Evolutionary conservation across 1,140 invertebrate genomes (phyloP).

Genomic region (Conopomorpha cramerella): DNA sequence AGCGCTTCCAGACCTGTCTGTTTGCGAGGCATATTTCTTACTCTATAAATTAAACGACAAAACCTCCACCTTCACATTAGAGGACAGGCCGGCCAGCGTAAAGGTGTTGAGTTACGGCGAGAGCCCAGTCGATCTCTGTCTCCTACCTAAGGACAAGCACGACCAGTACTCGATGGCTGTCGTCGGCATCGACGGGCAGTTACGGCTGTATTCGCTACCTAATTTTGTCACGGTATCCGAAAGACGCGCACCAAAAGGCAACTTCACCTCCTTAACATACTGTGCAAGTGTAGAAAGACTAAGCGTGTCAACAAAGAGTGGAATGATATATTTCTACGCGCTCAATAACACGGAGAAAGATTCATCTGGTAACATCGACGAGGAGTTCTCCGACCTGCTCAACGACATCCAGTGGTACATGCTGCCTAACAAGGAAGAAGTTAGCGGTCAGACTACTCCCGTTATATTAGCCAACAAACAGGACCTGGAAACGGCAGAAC

Average conservation of each 20-base stretch:
- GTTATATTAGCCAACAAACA: constrained; percentile 47
- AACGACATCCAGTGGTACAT: constrained; percentile 46
- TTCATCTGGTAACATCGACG: constrained; percentile 68
- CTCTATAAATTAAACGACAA: constrained; percentile 42
- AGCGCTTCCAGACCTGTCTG: constrained; percentile 17
- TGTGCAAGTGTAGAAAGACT: constrained; percentile 82
- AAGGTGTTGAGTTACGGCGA: constrained; percentile 67
- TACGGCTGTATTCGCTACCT: constrained; percentile 69
- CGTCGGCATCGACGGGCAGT: constrained; percentile 70
- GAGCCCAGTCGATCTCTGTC: constrained; percentile 68
- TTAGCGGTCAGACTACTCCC: constrained; percentile 54
- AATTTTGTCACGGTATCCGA: constrained; percentile 67
- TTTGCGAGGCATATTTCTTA: constrained; percentile 31
- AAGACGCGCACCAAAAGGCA: constrained; percentile 67
- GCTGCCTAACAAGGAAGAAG: constrained; percentile 31
- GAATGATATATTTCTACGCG: constrained; percentile 82
- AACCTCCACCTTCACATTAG: constrained; percentile 39
- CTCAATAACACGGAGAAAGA: constrained; percentile 73
- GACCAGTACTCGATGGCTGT: constrained; percentile 37
- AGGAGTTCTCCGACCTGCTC: constrained; percentile 66
- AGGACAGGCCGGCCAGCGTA: constrained; percentile 65
- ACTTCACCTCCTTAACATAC: constrained; percentile 76
- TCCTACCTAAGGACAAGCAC: constrained; percentile 63
- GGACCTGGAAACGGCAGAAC: constrained; percentile 31
- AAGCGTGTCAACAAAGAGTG: constrained; percentile 79